Evolutionary conservation across 2,113 vertebrate species (phyloP), one percentile per base, ranked within the genome.

Genomic region (Brachionichthys hirsutus): DNA sequence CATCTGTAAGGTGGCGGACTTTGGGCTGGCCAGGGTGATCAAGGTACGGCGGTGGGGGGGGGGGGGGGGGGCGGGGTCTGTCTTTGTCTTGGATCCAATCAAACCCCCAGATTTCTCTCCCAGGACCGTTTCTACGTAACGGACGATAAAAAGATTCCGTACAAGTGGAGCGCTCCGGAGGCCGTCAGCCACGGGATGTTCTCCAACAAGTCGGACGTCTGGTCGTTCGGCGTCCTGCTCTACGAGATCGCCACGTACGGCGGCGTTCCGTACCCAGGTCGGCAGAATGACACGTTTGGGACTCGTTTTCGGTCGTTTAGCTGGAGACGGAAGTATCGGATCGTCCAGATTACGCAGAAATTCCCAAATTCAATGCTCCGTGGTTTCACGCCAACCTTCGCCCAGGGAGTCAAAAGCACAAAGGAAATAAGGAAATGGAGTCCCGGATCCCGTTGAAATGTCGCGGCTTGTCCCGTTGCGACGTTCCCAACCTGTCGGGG

Each of bases 1-100:
- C 67, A 82, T 90, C 71, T 95, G 94, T 75, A 94, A 94, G 82
- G 92, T 94, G 45, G 93, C 92, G 0, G 94, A 95, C 81, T 95
- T 95, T 3, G 94, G 94, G 44, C 78, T 95, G 70, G 93, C 93
- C 69, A 70, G 93, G 55, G 62, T 94, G 18, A 85, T 93, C 67
- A 92, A 94, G 93, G 94, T 94, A 46, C 11, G 19, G 9, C 20
- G n/a, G 16, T 6, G 11, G 8, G 17, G 20, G 2, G 18, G 0
- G 18, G 16, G 20, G 18, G 8, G 17, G 20, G 2, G 18, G 0
- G 18, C 14, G 20, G 18, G 1, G 3, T 20, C 47, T 7, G 6
- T 56, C 1, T 4, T 14, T 36, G 8, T 13, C 10, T 16, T 18
- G 1, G 14, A 38, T 10, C 16, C 4, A 7, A 40, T 0, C 9